Conservation (phyloP, 2,113 vertebrate genomes). For the Dromas ardeola region DNA sequence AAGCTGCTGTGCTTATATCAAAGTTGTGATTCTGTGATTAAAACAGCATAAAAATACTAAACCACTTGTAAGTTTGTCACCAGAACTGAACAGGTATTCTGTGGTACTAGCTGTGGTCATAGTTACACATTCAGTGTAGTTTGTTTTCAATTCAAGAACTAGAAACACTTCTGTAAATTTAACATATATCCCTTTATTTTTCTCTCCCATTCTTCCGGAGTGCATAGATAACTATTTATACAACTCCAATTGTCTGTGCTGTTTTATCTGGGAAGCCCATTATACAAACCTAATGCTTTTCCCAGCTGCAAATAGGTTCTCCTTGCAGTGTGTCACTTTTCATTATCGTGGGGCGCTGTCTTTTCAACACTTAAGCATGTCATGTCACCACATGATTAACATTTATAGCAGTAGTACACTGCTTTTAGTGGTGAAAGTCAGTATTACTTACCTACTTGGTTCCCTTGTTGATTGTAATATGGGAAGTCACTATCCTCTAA, state of each 20-base stretch:
- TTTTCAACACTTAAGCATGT: slow-evolving; percentile 10
- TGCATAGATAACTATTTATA: not conserved
- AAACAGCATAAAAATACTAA: not conserved
- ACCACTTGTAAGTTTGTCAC: not conserved
- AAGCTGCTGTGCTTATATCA: not conserved
- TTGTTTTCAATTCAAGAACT: not conserved
- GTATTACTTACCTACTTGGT: not conserved
- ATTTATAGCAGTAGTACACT: not conserved
- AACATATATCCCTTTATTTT: not conserved
- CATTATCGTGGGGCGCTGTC: not conserved
- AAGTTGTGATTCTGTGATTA: not conserved
- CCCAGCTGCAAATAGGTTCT: not conserved
- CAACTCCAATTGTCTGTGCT: not conserved
- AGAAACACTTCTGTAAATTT: not conserved
- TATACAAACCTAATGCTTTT: slow-evolving; percentile 16
- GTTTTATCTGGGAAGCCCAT: slow-evolving; percentile 40
- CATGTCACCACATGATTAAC: slow-evolving; percentile 8
- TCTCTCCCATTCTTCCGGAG: not conserved
- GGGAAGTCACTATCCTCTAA: not conserved
- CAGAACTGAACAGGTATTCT: not conserved
- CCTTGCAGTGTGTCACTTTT: slow-evolving; percentile 1
- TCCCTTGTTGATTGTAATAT: not conserved
- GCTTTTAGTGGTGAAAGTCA: not conserved
- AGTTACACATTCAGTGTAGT: not conserved
- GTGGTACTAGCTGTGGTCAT: not conserved